Evolutionary conservation across 2,797 vertebrate species (phyloP).

Genomic region (Mormyrops boulengeri): DNA sequence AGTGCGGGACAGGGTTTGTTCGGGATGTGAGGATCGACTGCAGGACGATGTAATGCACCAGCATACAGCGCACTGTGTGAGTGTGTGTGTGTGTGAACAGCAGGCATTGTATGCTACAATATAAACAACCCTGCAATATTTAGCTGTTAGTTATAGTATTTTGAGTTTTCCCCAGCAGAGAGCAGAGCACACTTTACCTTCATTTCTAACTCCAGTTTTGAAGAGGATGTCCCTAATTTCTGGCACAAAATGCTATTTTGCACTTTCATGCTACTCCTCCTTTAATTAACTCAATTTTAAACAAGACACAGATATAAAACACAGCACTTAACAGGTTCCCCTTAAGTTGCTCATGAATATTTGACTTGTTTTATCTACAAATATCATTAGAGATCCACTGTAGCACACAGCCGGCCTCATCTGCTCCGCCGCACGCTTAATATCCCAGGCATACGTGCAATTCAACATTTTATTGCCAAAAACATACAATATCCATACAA

Average conservation of each 20-base stretch:
- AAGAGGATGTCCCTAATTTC: neutral
- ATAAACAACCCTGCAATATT: neutral
- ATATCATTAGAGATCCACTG: neutral
- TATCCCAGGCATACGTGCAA: neutral
- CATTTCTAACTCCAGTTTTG: neutral
- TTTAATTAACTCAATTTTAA: neutral
- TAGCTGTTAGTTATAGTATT: neutral
- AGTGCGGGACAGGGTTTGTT: neutral
- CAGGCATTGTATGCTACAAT: neutral
- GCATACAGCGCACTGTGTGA: neutral
- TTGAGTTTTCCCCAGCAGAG: neutral
- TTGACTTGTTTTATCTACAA: neutral
- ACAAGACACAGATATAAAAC: neutral
- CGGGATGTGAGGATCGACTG: neutral
- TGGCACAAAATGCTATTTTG: neutral
- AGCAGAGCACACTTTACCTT: constrained; percentile 1
- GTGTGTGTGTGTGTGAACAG: neutral
- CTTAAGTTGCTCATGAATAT: neutral
- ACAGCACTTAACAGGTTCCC: neutral
- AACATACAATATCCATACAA: neutral
- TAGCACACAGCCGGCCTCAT: neutral
- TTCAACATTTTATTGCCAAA: neutral
- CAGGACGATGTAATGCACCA: constrained; percentile 9
- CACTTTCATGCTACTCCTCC: neutral
- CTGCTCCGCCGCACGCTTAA: neutral